Base-by-base conservation (phyloP, 2,888 invertebrate genomes). In the Nomada fucata region DNA sequence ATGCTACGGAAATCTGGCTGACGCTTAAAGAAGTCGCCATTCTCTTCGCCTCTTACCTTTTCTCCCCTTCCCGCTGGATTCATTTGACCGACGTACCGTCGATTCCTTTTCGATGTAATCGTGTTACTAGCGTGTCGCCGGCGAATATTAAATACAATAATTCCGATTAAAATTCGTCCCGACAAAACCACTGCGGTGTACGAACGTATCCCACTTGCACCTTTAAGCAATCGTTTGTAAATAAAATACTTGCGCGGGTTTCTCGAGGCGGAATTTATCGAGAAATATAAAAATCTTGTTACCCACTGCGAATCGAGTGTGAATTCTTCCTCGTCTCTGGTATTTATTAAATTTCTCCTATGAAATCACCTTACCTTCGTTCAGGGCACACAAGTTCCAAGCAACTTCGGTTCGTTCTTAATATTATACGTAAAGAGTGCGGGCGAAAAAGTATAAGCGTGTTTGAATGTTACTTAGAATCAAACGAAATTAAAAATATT, bases 11-110 rank as follows among this genome's bases (percentile, higher is more conserved):
- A 18, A 71, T 57, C 63, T 26, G 65, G 9, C 61, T 29, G 68
- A 61, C 29, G 55, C n/a, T 64, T 60, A 59, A 68, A 69, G 61
- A 77, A 60, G 64, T 73, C 70, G 44, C 36, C 52, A 44, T 59
- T 57, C 50, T 59, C 71, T 63, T 59, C 59, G 18, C 3, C 13
- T 11, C 23, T 53, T 44, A 29, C 23, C 10, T 55, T n/a, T 50
- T 23, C 11, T 15, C 18, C 23, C 7, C 20, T 1, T 11, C 11
- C n/a, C 11, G 15, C 11, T 13, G 13, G 52, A 53, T 36, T 52
- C 61, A 42, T 71, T 61, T 53, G 61, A 42, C 61, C 53, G 47
- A 23, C n/a, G 13, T n/a, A 3, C 9, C 50, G 50, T 52, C 50
- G 55, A 53, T 63, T 57, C 15, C 47, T 65, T n/a, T 47, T 20